These are phyloP conservation scores for Caerostris extrusa DNA, from an alignment of 1,140 invertebrate species.

Conservation along the genomic window DNA sequence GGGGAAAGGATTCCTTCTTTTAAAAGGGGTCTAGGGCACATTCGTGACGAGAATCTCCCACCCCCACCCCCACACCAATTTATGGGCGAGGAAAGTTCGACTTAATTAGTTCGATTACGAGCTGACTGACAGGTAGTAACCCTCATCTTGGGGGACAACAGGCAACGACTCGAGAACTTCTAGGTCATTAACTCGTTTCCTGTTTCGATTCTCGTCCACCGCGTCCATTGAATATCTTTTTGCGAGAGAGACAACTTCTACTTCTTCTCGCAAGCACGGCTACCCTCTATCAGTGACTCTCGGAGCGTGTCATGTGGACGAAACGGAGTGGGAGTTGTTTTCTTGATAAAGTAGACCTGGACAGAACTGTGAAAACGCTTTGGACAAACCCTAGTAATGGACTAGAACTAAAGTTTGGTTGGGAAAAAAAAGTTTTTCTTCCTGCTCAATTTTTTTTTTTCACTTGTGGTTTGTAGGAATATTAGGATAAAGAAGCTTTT, in stretches of 20 bases:
- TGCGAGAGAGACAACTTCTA: slow-evolving; percentile 30
- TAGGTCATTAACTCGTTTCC: slow-evolving; percentile 65
- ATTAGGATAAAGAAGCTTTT: background rate
- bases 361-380: background rate
- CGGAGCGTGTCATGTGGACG: slow-evolving; percentile 46
- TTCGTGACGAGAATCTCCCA: slow-evolving; percentile 21
- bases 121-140: slow-evolving; percentile 67
- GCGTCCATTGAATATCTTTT: slow-evolving; percentile 61
- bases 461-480: background rate
- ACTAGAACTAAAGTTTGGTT: background rate
- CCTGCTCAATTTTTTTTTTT: background rate
- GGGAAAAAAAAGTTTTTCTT: background rate
- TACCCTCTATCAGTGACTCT: slow-evolving; percentile 46
- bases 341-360: slow-evolving; percentile 49
- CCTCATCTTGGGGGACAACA: slow-evolving; percentile 46
- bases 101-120: slow-evolving; percentile 76
- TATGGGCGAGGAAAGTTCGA: slow-evolving; percentile 13
- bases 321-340: slow-evolving; percentile 66
- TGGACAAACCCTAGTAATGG: slow-evolving; percentile 35
- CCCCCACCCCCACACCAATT: background rate
- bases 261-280: slow-evolving; percentile 36
- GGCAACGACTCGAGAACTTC: slow-evolving; percentile 48
- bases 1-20: background rate
- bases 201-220: slow-evolving; percentile 64
- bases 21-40: background rate